A percentile compares a stretch with the other conserved stretches of the same genome.
Conservation (phyloP, 2,888 invertebrate species). For the Rotaria magnacalcarata region DNA sequence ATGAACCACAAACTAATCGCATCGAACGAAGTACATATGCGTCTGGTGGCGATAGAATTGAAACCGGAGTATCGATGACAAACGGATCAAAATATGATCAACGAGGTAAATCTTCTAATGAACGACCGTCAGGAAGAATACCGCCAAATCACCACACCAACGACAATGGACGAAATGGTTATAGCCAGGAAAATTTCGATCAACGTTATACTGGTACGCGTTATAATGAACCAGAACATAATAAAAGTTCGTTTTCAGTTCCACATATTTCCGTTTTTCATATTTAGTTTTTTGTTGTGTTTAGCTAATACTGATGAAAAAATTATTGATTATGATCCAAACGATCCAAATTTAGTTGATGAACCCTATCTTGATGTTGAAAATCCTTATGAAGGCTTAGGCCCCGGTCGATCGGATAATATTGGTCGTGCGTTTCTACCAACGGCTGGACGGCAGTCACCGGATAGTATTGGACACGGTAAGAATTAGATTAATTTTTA, state of each 20-base stretch:
- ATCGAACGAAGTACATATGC: conserved; percentile 26
- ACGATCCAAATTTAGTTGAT: conserved; percentile 45
- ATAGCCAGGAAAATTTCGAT: neutral
- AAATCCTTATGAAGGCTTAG: conserved; percentile 35
- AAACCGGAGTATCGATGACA: neutral
- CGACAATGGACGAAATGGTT: neutral
- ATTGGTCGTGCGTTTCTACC: conserved; percentile 1
- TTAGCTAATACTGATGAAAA: conserved; percentile 37
- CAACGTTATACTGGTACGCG: neutral
- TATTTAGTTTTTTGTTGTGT: neutral
- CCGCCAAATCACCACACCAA: neutral
- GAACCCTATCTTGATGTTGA: conserved; percentile 44
- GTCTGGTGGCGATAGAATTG: neutral
- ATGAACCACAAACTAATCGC: neutral
- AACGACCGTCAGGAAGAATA: neutral
- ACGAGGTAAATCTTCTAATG: neutral
- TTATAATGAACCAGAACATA: conserved; percentile 35
- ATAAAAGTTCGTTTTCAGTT: conserved; percentile 17
- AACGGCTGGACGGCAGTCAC: conserved; percentile 19
- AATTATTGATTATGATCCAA: conserved; percentile 46
- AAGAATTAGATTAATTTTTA: neutral
- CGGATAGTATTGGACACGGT: conserved; percentile 34
- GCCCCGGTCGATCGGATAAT: neutral
- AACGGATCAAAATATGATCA: neutral
- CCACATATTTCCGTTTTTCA: too few species aligned